phyloP scores from a whole-genome alignment of 2,888 invertebrate genomes.

The Helicoverpa assulta region DNA sequence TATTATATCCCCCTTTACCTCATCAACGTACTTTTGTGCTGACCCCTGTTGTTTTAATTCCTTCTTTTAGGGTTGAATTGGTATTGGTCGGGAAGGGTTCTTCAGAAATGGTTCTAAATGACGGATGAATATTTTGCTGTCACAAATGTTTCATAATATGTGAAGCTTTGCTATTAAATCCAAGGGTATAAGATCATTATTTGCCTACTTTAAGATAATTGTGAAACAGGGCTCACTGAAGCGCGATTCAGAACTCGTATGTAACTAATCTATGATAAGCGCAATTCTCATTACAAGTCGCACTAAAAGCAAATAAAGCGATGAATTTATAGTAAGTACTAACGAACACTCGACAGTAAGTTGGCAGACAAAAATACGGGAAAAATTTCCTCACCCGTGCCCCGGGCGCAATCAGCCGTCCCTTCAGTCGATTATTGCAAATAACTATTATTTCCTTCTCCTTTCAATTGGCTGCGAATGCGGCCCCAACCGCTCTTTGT shows the following conservation, averaged over 20 bases:
- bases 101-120: constrained; percentile 11
- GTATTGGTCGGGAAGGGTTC: constrained; percentile 54
- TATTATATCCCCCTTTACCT: constrained; percentile 89
- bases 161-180: not conserved
- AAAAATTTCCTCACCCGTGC: constrained; percentile 75
- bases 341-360: constrained; percentile 67
- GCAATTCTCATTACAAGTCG: constrained; percentile 27
- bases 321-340: constrained; percentile 62
- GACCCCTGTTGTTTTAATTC: constrained; percentile 86
- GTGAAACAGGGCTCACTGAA: not conserved
- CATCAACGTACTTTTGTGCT: constrained; percentile 85
- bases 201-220: not conserved
- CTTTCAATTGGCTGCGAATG: constrained; percentile 84
- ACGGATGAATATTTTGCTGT: constrained; percentile 16
- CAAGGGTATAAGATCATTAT: too few relatives aligned
- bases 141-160: not conserved
- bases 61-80: constrained; percentile 84
- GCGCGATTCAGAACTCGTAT: not conserved
- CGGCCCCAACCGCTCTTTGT: constrained; percentile 76
- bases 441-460: constrained; percentile 84
- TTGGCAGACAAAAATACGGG: constrained; percentile 77
- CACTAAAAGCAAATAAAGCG: constrained; percentile 40
- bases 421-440: constrained; percentile 85
- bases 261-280: not conserved
- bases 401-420: constrained; percentile 88